Evolutionary conservation across 1,140 invertebrate species (phyloP).

Genomic region (Ceratina calcarata): DNA sequence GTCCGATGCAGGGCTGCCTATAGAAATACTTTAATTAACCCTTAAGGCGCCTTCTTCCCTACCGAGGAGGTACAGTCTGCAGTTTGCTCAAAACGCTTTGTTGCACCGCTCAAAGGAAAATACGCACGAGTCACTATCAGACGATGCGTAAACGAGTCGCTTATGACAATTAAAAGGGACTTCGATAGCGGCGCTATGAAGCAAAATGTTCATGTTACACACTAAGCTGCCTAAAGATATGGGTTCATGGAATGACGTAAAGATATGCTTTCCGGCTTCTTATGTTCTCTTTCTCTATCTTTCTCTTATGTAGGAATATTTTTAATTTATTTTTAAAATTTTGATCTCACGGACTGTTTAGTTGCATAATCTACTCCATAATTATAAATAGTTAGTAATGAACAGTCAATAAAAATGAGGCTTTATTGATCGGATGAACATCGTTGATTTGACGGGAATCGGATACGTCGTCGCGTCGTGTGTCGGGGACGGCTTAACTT

Average conservation of each 20-base stretch:
- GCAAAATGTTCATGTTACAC: neutral
- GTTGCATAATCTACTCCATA: too few species aligned
- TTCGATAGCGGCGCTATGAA: neutral
- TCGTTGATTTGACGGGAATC: constrained; percentile 38
- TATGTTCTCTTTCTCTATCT: too few species aligned
- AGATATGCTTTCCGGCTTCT: too few species aligned
- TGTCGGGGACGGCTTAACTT: constrained; percentile 36
- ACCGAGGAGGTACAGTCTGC: constrained; percentile 15
- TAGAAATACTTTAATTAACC: constrained; percentile 74
- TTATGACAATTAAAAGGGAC: constrained; percentile 19
- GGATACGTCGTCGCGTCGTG: constrained; percentile 7
- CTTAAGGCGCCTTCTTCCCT: constrained; percentile 48
- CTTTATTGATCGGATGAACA: constrained; percentile 25
- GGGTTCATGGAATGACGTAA: too few species aligned
- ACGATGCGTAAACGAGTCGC: constrained; percentile 60
- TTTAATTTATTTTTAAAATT: too few species aligned
- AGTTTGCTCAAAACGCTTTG: constrained; percentile 57
- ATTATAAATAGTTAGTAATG: too few species aligned
- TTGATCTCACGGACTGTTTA: too few species aligned
- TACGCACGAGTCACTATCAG: constrained; percentile 45
- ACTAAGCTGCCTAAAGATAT: too few species aligned
- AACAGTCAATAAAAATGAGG: too few species aligned
- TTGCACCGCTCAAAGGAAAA: constrained; percentile 55
- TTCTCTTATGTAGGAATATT: too few species aligned
- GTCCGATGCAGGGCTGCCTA: constrained; percentile 65